phyloP scores from a whole-genome alignment of 2,113 vertebrate species.

The Varanus komodoensis region DNA sequence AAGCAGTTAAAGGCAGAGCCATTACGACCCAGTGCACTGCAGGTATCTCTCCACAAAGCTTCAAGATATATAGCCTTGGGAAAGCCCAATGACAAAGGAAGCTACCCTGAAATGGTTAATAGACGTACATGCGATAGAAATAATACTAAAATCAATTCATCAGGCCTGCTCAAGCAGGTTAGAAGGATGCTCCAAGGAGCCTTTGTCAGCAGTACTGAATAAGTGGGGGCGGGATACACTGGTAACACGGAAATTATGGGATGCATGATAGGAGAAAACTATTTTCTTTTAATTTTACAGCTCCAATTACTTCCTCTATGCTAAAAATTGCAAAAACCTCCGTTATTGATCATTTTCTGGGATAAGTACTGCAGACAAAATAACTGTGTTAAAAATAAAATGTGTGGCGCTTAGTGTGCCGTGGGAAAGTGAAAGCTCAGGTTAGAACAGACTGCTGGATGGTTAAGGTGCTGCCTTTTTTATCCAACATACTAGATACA shows the following conservation, averaged over 20 bases:
- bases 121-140: neutral
- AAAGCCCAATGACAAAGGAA: neutral
- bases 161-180: neutral
- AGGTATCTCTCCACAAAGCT: neutral
- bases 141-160: neutral
- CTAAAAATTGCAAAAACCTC: neutral
- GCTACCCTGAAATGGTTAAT: slow-evolving; percentile 32
- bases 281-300: neutral
- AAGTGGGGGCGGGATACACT: fast-evolving
- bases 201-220: neutral
- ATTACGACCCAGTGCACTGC: neutral
- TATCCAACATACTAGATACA: neutral
- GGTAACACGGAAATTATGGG: neutral
- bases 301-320: neutral
- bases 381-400: neutral
- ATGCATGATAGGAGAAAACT: neutral
- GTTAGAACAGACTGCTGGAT: no score
- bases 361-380: neutral
- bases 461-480: neutral
- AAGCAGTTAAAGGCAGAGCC: neutral
- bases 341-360: neutral
- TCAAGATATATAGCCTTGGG: neutral
- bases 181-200: slow-evolving; percentile 12
- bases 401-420: neutral
- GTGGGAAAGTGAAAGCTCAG: neutral